Percentiles rank a stretch among this genome's conserved stretches.
These are phyloP conservation scores for Drosophila navojoa DNA, from an alignment of 1,140 invertebrate genomes.

Conservation along the genomic window DNA sequence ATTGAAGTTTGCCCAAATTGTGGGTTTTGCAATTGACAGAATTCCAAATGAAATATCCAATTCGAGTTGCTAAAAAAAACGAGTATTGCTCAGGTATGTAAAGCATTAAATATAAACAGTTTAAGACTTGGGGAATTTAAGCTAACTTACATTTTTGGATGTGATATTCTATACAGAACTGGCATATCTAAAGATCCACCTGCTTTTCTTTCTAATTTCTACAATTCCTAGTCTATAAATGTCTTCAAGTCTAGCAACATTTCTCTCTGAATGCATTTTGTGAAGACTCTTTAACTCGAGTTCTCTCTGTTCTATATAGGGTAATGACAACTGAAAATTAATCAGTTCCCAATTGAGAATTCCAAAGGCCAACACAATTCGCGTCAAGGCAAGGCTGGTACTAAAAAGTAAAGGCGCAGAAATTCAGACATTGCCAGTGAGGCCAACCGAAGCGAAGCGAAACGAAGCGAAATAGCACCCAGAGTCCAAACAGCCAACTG, in stretches of 20 bases:
- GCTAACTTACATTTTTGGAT: no score
- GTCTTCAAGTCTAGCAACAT: no score
- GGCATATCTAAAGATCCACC: no score
- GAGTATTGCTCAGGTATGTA: background rate
- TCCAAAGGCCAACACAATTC: background rate
- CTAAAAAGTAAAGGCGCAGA: constrained; percentile 10
- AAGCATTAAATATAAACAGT: background rate
- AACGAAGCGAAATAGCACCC: background rate
- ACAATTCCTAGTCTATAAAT: no score
- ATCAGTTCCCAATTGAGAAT: constrained; percentile 34
- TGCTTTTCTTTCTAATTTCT: no score
- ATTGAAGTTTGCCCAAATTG: constrained; percentile 29
- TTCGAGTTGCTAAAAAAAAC: background rate
- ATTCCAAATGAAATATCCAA: constrained; percentile 29
- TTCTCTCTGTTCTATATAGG: no score
- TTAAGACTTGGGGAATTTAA: no score
- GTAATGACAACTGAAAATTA: constrained; percentile 42
- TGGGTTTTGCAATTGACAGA: constrained; percentile 58
- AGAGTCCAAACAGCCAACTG: constrained; percentile 11
- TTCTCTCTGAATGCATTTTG: background rate
- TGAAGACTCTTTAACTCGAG: background rate
- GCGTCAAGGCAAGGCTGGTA: background rate
- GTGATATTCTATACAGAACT: no score
- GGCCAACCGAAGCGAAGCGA: background rate
- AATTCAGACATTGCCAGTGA: constrained; percentile 8